Base-by-base conservation (phyloP, 2,797 vertebrate genomes). In the Sylvilagus floridanus region DNA sequence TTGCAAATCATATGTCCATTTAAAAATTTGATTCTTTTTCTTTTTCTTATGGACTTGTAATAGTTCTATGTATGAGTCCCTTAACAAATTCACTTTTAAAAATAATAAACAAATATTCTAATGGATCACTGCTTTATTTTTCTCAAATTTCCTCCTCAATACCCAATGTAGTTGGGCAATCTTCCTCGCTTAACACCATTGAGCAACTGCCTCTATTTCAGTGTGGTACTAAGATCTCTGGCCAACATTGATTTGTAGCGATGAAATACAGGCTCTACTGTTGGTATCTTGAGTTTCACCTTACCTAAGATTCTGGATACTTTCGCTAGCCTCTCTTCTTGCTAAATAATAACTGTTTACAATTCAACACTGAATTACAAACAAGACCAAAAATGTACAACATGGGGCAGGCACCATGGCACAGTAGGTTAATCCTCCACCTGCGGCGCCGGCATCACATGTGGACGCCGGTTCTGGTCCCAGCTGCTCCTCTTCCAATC, bases 101-200 rank as follows among this genome's bases (percentile, higher is more conserved):
- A 65, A 73, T 32, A 50, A 26, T 65, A 79, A 87, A 63, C 42
- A 65, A 63, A 14, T 24, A 50, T 73, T 21, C 16, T 95, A 37
- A 12, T 77, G 75, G 37, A 86, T 82, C 3, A 62, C 47, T 62
- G 47, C 60, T 84, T 94, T 94, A 75, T 75, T 88, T 75, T 90
- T 90, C 16, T 62, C 63, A 93, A 12, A n/a, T 62, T 82, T 85
- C 24, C 54, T 83, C 22, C 19, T 9, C 42, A 69, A 62, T 5
- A 78, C 24, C 17, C 84, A 85, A 57, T 4, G 62, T 26, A 88
- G 22, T 82, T 62, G 37, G 24, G 26, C 0, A 37, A 4, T 47
- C 78, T 88, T 68, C 52, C 54, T 95, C 13, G 9, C 88, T 84
- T 94, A 75, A 62, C 62, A 73, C n/a, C 90, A 90, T 71, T 77